A percentile compares a stretch with the other conserved stretches of the same genome.
Conservation (phyloP, 2,888 invertebrate genomes). For the Drosophila atroscutellata region DNA sequence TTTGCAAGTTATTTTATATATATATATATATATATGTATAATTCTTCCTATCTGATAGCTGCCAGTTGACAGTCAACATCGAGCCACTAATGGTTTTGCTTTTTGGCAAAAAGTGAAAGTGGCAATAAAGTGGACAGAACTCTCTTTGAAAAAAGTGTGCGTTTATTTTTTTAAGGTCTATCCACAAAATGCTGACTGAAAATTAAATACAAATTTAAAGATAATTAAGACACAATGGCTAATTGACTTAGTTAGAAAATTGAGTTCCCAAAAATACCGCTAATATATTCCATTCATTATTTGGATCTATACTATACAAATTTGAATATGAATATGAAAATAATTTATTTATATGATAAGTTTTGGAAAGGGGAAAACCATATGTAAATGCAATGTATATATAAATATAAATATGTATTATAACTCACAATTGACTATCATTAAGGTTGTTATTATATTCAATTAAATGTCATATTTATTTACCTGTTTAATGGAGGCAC, state of each 20-base stretch:
- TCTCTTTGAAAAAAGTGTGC: background rate
- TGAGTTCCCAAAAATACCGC: background rate
- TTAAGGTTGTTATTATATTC: constrained; percentile 1
- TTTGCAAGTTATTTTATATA: constrained; percentile 29
- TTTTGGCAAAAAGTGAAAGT: constrained; percentile 50
- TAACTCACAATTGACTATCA: background rate
- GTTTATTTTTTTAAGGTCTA: background rate
- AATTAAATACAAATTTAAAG: background rate
- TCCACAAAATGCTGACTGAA: background rate
- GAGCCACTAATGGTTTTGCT: constrained; percentile 13
- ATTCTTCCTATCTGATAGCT: background rate
- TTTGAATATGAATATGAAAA: background rate
- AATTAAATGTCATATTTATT: constrained; percentile 14
- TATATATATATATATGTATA: background rate
- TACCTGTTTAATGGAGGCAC: background rate
- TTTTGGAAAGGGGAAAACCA: background rate
- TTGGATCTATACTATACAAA: background rate
- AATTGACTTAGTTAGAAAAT: background rate
- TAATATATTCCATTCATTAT: background rate
- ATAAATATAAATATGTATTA: background rate
- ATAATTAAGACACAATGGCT: background rate
- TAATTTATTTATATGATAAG: background rate
- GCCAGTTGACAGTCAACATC: constrained; percentile 36
- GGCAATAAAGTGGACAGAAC: background rate
- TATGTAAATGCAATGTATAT: background rate